A percentile compares a stretch with the other conserved stretches of the same genome.
Evolutionary conservation across 2,113 vertebrate species (phyloP).

Genomic region (Cercocebus atys): DNA sequence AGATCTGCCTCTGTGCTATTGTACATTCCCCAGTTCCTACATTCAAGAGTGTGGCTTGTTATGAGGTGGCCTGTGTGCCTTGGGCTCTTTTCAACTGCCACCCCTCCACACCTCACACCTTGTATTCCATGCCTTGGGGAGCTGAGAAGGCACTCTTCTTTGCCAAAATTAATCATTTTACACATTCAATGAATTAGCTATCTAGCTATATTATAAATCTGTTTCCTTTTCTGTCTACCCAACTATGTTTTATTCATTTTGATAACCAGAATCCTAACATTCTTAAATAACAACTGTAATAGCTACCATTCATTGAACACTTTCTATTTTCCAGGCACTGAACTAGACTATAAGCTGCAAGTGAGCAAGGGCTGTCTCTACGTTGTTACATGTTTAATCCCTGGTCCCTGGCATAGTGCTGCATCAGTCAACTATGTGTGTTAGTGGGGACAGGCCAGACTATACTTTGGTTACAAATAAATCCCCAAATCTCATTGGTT

Average conservation of each 20-base stretch:
- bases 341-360: background rate
- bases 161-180: background rate
- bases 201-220: background rate
- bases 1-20: rapidly evolving
- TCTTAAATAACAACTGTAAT: background rate
- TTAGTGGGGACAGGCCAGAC: background rate
- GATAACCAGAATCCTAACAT: background rate
- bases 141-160: background rate
- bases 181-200: too few relatives aligned
- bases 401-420: background rate
- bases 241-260: background rate
- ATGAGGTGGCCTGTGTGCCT: rapidly evolving
- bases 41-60: rapidly evolving
- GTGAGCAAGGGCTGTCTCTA: background rate
- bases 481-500: background rate
- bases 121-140: background rate
- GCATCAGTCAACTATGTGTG: background rate
- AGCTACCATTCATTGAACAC: background rate
- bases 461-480: background rate
- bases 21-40: rapidly evolving
- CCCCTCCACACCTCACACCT: background rate
- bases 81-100: background rate
- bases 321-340: background rate
- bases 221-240: background rate
- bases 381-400: background rate